Base-by-base conservation (phyloP, 1,140 invertebrate species). In the Cydia fagiglandana region DNA sequence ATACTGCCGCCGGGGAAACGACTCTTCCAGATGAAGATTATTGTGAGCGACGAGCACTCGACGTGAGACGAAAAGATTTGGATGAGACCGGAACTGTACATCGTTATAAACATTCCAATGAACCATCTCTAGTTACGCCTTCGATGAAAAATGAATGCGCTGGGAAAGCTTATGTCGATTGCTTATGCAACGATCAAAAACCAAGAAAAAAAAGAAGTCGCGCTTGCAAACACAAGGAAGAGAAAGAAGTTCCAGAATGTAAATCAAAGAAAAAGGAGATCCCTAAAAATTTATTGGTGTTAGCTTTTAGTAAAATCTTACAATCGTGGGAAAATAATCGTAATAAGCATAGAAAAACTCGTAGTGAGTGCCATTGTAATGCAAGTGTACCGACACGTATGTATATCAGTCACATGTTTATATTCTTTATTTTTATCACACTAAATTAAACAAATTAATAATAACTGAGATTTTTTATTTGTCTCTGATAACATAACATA, bases 21-120 rank as follows among this genome's bases (percentile, higher is more conserved):
- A 74, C 45, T 24, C 41, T 17, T 34, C 82, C 85, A 76, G 84
- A 90, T 78, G 86, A 88, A 77, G 90, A 91, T 76, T 92, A 92
- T 79, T 92, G 89, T 79, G 91, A 92, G 83, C 83, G 84, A 13
- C 81, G 89, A 15, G 85, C 89, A n/a, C 82, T 92, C 61, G 83
- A 91, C 61, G 56, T 87, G 20, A 77, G 56, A 56, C 82, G 79
- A 77, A 78, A 87, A 78, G 80, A 87, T 83, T 81, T 75, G 66
- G 34, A 73, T 34, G 70, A 64, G 5, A 47, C 77, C 53, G 28
- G 2, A 73, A 73, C 45, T 64, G 10, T 64, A 3, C 13, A 53
- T 41, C 15, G 15, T 61, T 41, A 10, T 75, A 38, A 75, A n/a
- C 38, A 28, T 20, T 17, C 24, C 2, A 50, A 20, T 30, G 61